Evolutionary conservation across 2,888 invertebrate species (phyloP), one percentile per base, ranked within the genome.

Genomic region (Hirtodrosophila confusa): DNA sequence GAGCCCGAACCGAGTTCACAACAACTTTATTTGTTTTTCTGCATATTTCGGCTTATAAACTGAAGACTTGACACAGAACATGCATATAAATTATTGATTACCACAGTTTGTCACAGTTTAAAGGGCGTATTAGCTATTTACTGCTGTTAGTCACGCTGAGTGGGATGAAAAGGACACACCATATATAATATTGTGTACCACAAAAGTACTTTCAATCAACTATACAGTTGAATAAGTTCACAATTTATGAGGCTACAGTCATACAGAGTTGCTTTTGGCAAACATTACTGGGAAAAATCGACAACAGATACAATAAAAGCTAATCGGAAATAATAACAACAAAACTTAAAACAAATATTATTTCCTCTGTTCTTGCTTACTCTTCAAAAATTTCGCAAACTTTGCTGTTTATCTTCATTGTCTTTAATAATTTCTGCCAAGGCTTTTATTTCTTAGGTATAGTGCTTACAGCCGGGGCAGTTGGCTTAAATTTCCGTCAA

Each of bases 401-500:
- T n/a, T 41, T 49, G 53, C 17, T n/a, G 17, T 17, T 27, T 37
- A 11, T 17, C 17, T n/a, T 43, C 7, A 10, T 53, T 53, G 40
- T 11, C 51, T 61, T 69, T 44, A 62, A 61, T 35, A 50, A 27
- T 35, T 51, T 39, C 12, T 23, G 2, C 36, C 11, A 10, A 17
- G 36, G 43, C 40, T 31, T 10, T 7, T 11, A 31, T 9, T 31
- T 43, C 50, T 43, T 35, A 23, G 37, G 43, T 33, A 37, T 50
- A 49, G 54, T 9, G 44, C 49, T 23, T 47, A 11, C 17, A 17
- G 17, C 17, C 17, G 17, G 17, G 17, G 45, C 60, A 51, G 55
- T 54, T 68, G 74, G 69, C 66, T 83, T 82, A 61, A 65, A 69
- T 83, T 83, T 79, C 85, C 82, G 75, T 83, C 85, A 83, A 77